These are phyloP conservation scores for Tachysurus fulvidraco DNA, from an alignment of 2,113 vertebrate species.

Conservation along the genomic window DNA sequence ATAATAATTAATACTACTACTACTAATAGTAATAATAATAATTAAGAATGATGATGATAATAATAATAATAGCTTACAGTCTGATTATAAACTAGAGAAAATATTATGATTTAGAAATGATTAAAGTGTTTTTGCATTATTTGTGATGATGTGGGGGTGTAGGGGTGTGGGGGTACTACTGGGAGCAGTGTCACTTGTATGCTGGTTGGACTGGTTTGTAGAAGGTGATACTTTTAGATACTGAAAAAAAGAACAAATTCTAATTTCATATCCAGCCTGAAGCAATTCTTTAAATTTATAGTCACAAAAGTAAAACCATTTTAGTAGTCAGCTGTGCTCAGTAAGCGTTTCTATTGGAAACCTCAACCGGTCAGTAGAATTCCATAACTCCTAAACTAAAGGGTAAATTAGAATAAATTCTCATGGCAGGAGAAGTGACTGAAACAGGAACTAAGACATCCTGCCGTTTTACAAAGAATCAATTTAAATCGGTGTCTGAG, in stretches of 20 bases:
- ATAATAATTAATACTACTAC: too few species aligned
- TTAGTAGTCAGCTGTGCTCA: not conserved
- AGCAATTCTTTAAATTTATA: not conserved
- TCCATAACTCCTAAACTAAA: not conserved
- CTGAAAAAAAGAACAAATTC: not conserved
- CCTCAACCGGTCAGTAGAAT: not conserved
- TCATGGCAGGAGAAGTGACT: not conserved
- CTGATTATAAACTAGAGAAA: too few species aligned
- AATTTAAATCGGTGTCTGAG: not conserved
- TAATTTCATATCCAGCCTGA: not conserved
- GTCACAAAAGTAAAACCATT: not conserved
- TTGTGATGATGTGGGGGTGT: too few species aligned
- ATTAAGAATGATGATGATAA: too few species aligned
- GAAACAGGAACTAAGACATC: not conserved
- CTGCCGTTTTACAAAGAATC: not conserved
- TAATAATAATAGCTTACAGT: too few species aligned
- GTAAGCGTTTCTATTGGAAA: not conserved
- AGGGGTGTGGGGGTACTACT: too few species aligned
- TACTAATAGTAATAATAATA: too few species aligned
- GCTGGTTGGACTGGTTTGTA: not conserved
- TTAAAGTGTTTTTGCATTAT: too few species aligned
- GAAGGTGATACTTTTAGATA: not conserved
- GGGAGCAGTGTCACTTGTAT: too few species aligned
- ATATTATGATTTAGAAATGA: too few species aligned
- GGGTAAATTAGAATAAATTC: not conserved